A percentile compares a stretch with the other conserved stretches of the same genome.
Evolutionary conservation across 2,888 invertebrate species (phyloP).

Genomic region (Leptinotarsa peninsularis): DNA sequence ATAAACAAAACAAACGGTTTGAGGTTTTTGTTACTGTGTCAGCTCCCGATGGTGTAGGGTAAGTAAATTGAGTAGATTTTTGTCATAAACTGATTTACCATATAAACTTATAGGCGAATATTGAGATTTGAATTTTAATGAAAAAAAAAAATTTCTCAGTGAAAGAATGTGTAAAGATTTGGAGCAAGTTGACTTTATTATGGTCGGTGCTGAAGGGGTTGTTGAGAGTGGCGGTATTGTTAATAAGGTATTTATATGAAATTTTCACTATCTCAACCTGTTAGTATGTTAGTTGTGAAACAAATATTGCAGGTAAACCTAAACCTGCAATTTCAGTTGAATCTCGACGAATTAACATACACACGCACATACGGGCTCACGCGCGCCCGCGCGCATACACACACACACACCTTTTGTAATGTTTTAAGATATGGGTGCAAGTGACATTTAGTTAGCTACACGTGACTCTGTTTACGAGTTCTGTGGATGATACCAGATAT

Average conservation of each 20-base stretch:
- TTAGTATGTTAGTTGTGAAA: too few relatives aligned
- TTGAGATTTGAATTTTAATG: slow-evolving; percentile 6
- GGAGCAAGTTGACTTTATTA: slow-evolving; percentile 92
- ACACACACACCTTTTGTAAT: too few relatives aligned
- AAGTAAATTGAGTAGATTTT: slow-evolving; percentile 54
- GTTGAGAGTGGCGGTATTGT: slow-evolving; percentile 98
- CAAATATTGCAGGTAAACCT: background rate
- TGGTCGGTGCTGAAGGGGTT: slow-evolving; percentile 98
- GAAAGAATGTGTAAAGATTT: slow-evolving; percentile 81
- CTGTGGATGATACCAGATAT: too few relatives aligned
- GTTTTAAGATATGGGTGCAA: too few relatives aligned
- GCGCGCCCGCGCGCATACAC: too few relatives aligned
- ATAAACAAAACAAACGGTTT: slow-evolving; percentile 84
- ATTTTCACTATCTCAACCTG: background rate
- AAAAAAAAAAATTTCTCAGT: slow-evolving; percentile 60
- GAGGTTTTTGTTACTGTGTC: slow-evolving; percentile 92
- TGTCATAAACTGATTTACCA: background rate
- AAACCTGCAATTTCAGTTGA: background rate
- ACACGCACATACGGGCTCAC: too few relatives aligned
- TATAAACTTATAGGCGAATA: background rate
- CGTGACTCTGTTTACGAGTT: too few relatives aligned
- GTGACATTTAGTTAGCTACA: too few relatives aligned
- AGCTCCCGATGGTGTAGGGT: slow-evolving; percentile 86
- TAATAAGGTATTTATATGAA: slow-evolving; percentile 79
- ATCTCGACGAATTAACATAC: too few relatives aligned